These are phyloP conservation scores for Atta colombica DNA, from an alignment of 1,140 invertebrate genomes.

Conservation along the genomic window DNA sequence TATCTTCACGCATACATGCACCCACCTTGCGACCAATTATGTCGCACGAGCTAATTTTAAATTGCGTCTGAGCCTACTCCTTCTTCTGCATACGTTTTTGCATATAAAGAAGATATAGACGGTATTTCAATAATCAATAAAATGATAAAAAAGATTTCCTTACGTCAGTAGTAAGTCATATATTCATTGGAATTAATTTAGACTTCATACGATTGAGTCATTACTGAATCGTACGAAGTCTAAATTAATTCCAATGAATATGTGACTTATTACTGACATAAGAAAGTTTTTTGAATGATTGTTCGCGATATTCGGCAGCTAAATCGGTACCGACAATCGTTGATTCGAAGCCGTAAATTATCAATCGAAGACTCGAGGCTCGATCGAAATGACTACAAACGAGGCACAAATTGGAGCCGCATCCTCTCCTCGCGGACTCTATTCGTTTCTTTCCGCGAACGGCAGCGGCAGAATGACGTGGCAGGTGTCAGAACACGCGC, in stretches of 20 bases:
- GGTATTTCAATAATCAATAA: neutral
- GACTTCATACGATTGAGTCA: neutral
- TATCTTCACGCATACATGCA: slow-evolving; percentile 82
- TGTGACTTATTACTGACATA: too few relatives aligned
- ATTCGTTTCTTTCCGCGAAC: slow-evolving; percentile 37
- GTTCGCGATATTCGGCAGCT: neutral
- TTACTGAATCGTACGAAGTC: too few relatives aligned
- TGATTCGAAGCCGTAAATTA: neutral
- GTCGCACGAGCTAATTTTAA: slow-evolving; percentile 72
- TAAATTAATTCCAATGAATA: too few relatives aligned
- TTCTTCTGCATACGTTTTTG: slow-evolving; percentile 21
- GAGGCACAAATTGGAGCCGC: slow-evolving; percentile 79
- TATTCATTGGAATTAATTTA: neutral
- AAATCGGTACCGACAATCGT: neutral
- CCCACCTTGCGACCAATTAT: slow-evolving; percentile 82
- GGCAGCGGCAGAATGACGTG: slow-evolving; percentile 78
- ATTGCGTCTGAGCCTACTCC: slow-evolving; percentile 53
- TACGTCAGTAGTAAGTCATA: neutral
- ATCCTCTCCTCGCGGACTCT: slow-evolving; percentile 25
- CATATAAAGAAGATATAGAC: neutral
- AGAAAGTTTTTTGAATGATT: too few relatives aligned
- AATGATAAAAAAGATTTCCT: neutral
- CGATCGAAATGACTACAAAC: slow-evolving; percentile 68
- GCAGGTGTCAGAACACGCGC: slow-evolving; percentile 80
- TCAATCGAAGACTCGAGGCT: neutral